Evolutionary conservation across 2,888 invertebrate species (phyloP).

Genomic region (Amblyjoppa fuscipennis): DNA sequence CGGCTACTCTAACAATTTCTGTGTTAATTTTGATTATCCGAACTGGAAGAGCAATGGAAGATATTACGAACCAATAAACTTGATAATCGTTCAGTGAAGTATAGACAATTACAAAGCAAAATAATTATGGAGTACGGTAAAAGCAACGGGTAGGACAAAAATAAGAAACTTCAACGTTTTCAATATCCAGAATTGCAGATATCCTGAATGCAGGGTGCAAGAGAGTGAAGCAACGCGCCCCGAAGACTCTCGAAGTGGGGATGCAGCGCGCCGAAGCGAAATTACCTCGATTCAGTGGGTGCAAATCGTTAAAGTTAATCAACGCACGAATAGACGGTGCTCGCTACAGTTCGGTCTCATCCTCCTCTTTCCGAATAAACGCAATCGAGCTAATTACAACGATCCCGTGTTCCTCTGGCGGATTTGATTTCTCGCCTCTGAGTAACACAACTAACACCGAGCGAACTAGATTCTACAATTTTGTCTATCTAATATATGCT

Average conservation of each 20-base stretch:
- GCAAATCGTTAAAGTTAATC: constrained; percentile 69
- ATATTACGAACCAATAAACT: neutral
- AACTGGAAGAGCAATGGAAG: neutral
- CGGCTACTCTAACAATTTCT: neutral
- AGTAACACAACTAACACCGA: neutral
- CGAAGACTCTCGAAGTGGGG: constrained; percentile 30
- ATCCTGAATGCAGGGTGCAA: neutral
- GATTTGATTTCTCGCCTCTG: constrained; percentile 38
- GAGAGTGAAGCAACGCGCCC: constrained; percentile 1
- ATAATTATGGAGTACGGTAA: neutral
- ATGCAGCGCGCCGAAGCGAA: constrained; percentile 40
- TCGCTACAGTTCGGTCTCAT: constrained; percentile 29
- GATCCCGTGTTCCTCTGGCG: constrained; percentile 17
- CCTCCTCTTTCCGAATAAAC: constrained; percentile 33
- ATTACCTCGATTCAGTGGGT: constrained; percentile 64
- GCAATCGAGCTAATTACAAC: constrained; percentile 62
- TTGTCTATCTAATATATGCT: neutral
- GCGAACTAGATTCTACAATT: neutral
- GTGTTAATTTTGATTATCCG: neutral
- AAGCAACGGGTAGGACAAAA: neutral
- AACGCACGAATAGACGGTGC: constrained; percentile 62
- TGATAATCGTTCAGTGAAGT: neutral
- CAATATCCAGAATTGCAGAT: neutral
- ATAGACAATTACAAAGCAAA: neutral
- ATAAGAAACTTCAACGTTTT: neutral